Conservation (phyloP, 2,888 invertebrate genomes). For the Entomobrya proxima region DNA sequence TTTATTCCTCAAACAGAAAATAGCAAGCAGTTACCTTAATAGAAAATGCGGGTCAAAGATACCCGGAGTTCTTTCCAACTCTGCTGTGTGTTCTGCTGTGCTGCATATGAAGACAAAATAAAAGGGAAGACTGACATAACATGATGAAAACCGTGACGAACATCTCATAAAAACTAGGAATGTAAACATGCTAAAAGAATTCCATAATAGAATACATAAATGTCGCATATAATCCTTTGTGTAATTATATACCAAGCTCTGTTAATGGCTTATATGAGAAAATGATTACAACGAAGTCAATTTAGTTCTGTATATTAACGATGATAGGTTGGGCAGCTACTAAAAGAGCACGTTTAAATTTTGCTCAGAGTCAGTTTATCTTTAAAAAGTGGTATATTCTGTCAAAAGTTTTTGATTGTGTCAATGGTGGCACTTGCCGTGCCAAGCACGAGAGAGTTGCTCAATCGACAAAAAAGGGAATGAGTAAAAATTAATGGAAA, state of each 20-base stretch:
- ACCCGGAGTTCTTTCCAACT: slow-evolving; percentile 11
- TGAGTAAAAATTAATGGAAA: slow-evolving; percentile 4
- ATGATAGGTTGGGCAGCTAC: no score
- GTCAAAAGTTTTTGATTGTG: no score
- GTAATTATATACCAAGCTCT: background rate
- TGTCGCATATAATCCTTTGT: background rate
- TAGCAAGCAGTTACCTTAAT: slow-evolving; percentile 19
- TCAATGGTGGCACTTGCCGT: background rate
- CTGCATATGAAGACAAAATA: no score
- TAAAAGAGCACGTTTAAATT: no score
- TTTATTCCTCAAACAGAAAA: slow-evolving; percentile 20
- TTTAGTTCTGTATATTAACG: slow-evolving; percentile 46
- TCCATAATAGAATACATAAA: background rate
- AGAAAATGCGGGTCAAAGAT: slow-evolving; percentile 59
- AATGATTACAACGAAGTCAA: slow-evolving; percentile 33
- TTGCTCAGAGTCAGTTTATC: no score
- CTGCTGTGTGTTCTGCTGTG: no score
- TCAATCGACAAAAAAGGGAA: background rate
- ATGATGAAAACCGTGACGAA: background rate
- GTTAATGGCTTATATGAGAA: background rate
- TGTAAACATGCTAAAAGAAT: background rate
- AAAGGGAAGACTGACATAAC: no score
- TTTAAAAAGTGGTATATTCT: no score
- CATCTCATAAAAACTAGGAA: slow-evolving; percentile 46
- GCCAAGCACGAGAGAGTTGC: slow-evolving; percentile 10